Evolutionary conservation across 2,113 vertebrate genomes (phyloP), one percentile per base, ranked within the genome.

Genomic region (Hystrix brachyura): DNA sequence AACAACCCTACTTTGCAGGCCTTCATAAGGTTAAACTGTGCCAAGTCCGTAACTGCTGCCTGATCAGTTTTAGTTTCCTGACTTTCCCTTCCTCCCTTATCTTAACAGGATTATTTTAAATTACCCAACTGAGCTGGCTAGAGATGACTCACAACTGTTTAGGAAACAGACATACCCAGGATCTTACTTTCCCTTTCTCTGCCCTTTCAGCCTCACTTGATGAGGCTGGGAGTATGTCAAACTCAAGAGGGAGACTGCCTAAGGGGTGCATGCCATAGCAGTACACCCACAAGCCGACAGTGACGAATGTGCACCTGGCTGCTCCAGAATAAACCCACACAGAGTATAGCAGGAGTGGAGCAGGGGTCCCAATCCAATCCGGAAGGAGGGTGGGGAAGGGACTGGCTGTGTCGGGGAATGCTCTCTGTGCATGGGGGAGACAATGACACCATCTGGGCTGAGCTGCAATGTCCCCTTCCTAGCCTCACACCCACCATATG

Each of bases 101-200:
- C 81, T 83, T 82, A 60, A 46, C 2, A 32, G 57, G 60, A 79
- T 89, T 95, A 83, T 86, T 82, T 96, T 25, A 91, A 87, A 74
- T 90, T 27, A 86, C 85, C 55, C 48, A 67, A 17, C n/a, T 82
- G 67, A 94, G 86, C 67, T 86, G n/a, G 91, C 74, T 93, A 87
- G 32, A 89, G 72, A 38, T 94, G 91, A 96, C 74, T 94, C 94
- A 86, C 48, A 67, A 21, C 23, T 64, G 71, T 89, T 94, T 74
- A 91, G 93, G 67, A 91, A 95, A 80, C 1, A 92, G 83, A 72
- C 67, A 69, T 55, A 94, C 80, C 34, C n/a, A 46, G 60, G 48
- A 69, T 29, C 60, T 88, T 87, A 78, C 74, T 89, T 93, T 94
- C 53, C 43, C 80, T 86, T 76, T 87, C 86, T 94, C 62, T 87